A percentile compares a stretch with the other conserved stretches of the same genome.
These are phyloP conservation scores for Tenrec ecaudatus DNA, from an alignment of 2,113 vertebrate species.

Conservation along the genomic window DNA sequence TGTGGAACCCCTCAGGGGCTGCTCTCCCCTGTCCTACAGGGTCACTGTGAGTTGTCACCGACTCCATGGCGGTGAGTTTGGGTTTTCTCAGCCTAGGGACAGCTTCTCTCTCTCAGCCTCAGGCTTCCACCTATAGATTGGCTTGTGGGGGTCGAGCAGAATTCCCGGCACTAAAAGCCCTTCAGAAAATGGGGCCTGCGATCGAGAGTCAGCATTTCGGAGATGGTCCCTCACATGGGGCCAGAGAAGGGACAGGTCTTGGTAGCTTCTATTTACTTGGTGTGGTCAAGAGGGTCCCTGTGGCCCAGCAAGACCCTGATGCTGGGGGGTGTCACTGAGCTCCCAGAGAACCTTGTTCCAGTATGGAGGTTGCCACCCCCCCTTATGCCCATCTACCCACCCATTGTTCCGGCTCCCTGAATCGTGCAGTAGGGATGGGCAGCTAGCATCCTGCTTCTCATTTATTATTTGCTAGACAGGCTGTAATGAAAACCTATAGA, in stretches of 20 bases:
- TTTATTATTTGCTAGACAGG: constrained; percentile 78
- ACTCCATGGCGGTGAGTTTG: no score
- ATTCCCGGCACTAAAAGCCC: background rate
- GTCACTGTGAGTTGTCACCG: no score
- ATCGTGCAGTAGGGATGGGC: no score
- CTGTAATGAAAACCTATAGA: constrained; percentile 81
- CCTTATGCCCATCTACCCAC: background rate
- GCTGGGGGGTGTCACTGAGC: no score
- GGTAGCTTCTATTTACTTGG: background rate
- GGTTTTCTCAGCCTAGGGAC: no score
- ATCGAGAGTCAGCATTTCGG: background rate
- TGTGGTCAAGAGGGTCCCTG: background rate
- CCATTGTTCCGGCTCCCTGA: no score
- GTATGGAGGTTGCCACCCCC: background rate
- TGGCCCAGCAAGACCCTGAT: no score
- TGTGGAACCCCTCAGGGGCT: no score
- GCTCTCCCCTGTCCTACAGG: no score
- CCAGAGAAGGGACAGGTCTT: background rate
- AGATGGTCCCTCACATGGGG: background rate
- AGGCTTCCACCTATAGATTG: background rate
- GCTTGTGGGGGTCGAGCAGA: background rate
- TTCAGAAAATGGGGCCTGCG: background rate
- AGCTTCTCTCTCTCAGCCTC: background rate
- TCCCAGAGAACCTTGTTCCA: no score
- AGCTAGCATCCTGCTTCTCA: background rate